Evolutionary conservation across 2,888 invertebrate genomes (phyloP).

Genomic region (Ochropleura leucogaster): DNA sequence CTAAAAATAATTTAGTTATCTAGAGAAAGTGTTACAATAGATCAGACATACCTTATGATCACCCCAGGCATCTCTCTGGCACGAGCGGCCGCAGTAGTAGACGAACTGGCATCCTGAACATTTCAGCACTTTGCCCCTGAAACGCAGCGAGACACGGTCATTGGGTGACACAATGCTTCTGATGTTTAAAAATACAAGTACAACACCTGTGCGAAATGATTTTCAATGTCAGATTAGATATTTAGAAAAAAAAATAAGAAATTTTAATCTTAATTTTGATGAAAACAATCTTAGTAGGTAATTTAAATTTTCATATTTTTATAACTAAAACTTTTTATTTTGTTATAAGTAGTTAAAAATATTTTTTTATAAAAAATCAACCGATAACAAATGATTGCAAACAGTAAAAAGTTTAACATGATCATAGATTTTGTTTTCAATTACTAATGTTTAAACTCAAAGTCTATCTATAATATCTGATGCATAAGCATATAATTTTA

Average conservation of each 20-base stretch:
- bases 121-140: slow-evolving; percentile 93
- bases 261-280: not conserved
- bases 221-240: slow-evolving; percentile 9
- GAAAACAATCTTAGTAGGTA: not conserved
- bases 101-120: slow-evolving; percentile 96
- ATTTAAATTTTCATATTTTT: not conserved
- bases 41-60: slow-evolving; percentile 92
- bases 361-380: not conserved
- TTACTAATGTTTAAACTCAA: too few relatives aligned
- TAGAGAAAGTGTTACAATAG: slow-evolving; percentile 8
- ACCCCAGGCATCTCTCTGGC: slow-evolving; percentile 95
- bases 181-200: slow-evolving; percentile 51
- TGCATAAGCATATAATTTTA: too few relatives aligned
- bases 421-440: not conserved
- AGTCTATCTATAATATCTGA: too few relatives aligned
- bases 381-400: not conserved
- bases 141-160: slow-evolving; percentile 70
- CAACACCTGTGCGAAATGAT: slow-evolving; percentile 6
- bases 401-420: not conserved
- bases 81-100: slow-evolving; percentile 94
- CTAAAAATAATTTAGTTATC: not conserved
- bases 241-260: too few relatives aligned
- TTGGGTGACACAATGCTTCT: slow-evolving; percentile 31
- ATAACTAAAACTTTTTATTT: not conserved
- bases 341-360: too few relatives aligned